A percentile compares a stretch with the other conserved stretches of the same genome.
Conservation (phyloP, 2,113 vertebrate genomes). For the Proterorhinus semilunaris region DNA sequence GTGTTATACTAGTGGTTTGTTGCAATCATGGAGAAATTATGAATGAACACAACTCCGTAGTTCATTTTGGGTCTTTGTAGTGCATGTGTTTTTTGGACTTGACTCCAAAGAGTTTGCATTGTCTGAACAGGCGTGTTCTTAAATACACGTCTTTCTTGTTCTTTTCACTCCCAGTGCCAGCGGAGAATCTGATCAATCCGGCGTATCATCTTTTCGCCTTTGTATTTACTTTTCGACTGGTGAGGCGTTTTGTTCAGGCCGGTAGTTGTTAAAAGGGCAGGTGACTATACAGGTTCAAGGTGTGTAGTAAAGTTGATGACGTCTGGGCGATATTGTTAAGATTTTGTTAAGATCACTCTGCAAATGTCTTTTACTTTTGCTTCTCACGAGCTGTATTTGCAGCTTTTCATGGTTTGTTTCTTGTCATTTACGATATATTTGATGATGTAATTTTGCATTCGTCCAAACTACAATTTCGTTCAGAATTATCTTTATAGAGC, state of each 20-base stretch:
- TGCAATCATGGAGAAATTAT: neutral
- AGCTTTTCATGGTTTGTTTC: too few relatives aligned
- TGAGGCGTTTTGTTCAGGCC: neutral
- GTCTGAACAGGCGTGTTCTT: constrained; percentile 49
- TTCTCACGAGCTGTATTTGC: too few relatives aligned
- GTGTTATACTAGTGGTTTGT: constrained; percentile 24
- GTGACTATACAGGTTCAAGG: too few relatives aligned
- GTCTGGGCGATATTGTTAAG: too few relatives aligned
- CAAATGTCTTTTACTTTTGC: too few relatives aligned
- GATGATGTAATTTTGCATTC: too few relatives aligned
- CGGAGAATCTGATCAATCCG: constrained; percentile 15
- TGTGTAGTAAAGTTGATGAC: too few relatives aligned
- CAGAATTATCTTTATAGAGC: too few relatives aligned
- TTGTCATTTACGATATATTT: too few relatives aligned
- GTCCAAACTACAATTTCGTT: too few relatives aligned
- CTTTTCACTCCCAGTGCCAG: constrained; percentile 18
- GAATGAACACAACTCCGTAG: neutral
- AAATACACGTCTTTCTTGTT: constrained; percentile 68
- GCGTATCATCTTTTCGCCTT: constrained; percentile 17
- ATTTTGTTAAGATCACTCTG: too few relatives aligned
- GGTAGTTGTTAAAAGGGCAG: neutral
- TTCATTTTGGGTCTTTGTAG: constrained; percentile 18
- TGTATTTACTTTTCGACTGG: neutral
- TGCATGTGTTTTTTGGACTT: constrained; percentile 18
- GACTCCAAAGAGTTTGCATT: constrained; percentile 8